Evolutionary conservation across 1,140 invertebrate genomes (phyloP).

Genomic region (Diploscapter pachys): DNA sequence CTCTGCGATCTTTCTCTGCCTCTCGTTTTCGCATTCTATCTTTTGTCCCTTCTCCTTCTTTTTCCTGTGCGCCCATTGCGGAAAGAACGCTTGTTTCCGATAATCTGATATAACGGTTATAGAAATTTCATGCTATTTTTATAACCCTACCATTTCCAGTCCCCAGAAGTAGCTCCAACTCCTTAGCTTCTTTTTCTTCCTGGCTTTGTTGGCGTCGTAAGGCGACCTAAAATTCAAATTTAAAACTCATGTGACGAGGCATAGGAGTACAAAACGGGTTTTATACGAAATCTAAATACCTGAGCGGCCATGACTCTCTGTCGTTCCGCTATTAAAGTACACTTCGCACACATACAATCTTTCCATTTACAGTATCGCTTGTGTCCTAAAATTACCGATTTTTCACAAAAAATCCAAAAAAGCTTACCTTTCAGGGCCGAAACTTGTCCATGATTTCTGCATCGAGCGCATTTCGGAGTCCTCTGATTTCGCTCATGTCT

Average conservation of each 20-base stretch:
- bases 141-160: too few relatives aligned
- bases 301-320: conserved; percentile 96
- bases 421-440: conserved; percentile 79
- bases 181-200: conserved; percentile 93
- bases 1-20: too few relatives aligned
- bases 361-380: conserved; percentile 93
- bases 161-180: conserved; percentile 69
- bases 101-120: too few relatives aligned
- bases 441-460: conserved; percentile 94
- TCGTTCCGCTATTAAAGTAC: conserved; percentile 91
- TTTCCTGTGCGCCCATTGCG: too few relatives aligned
- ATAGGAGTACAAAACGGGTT: too few relatives aligned
- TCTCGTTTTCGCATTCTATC: too few relatives aligned
- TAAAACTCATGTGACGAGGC: neutral
- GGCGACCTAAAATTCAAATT: conserved; percentile 69
- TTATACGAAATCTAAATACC: conserved; percentile 36
- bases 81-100: too few relatives aligned
- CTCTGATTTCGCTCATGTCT: conserved; percentile 61
- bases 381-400: conserved; percentile 68
- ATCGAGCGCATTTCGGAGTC: conserved; percentile 97
- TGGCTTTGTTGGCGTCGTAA: conserved; percentile 73
- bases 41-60: too few relatives aligned
- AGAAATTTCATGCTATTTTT: too few relatives aligned
- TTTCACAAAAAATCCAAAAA: neutral
- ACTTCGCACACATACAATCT: conserved; percentile 93